These are phyloP conservation scores for Nothobranchius furzeri DNA, from an alignment of 2,113 vertebrate species.

Conservation along the genomic window DNA sequence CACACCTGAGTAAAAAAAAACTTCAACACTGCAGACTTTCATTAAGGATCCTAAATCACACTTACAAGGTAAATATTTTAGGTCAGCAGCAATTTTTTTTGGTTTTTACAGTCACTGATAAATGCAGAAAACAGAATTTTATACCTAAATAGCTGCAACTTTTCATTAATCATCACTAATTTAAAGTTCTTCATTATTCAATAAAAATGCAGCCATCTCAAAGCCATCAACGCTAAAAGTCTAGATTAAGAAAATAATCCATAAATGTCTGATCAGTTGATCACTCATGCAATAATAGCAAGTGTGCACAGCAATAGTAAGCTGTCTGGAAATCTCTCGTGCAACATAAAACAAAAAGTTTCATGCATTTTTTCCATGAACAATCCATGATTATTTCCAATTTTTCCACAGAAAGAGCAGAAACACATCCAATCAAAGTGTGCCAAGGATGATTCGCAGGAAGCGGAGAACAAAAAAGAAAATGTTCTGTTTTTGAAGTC, in stretches of 20 bases:
- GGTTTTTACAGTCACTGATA: not conserved
- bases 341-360: conserved; percentile 50
- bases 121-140: too few relatives aligned
- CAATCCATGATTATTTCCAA: conserved; percentile 46
- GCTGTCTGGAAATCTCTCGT: conserved; percentile 47
- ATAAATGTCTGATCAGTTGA: conserved; percentile 45
- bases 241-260: conserved; percentile 23
- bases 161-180: not conserved
- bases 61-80: conserved; percentile 15
- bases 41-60: conserved; percentile 29
- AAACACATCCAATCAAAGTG: conserved; percentile 41
- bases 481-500: conserved; percentile 24
- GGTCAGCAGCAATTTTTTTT: too few relatives aligned
- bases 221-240: conserved; percentile 32
- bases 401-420: conserved; percentile 37
- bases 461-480: conserved; percentile 16
- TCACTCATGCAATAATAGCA: conserved; percentile 64
- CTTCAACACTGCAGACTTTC: conserved; percentile 19
- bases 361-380: conserved; percentile 60
- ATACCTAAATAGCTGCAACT: not conserved
- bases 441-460: conserved; percentile 40
- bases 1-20: conserved; percentile 2
- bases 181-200: conserved; percentile 41
- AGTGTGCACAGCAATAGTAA: conserved; percentile 41
- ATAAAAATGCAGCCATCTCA: conserved; percentile 24